phyloP scores from a whole-genome alignment of 2,113 vertebrate species.

The Rafetus swinhoei region DNA sequence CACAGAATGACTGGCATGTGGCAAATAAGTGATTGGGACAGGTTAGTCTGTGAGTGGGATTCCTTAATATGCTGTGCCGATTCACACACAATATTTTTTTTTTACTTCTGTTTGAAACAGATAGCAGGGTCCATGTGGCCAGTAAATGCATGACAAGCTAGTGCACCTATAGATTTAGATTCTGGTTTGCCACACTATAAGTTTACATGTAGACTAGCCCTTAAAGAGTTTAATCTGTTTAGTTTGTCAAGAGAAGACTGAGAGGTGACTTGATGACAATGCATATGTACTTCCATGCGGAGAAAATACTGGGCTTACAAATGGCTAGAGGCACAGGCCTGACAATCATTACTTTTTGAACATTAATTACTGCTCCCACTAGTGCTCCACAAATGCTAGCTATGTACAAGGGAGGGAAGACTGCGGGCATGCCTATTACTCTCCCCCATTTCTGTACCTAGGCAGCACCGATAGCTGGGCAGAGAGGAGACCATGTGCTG shows the following conservation, averaged over 20 bases:
- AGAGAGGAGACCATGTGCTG: rapidly evolving
- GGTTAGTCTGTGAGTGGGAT: background rate
- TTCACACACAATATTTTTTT: background rate
- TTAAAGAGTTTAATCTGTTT: background rate
- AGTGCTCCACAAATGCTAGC: background rate
- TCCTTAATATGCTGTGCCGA: background rate
- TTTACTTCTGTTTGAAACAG: background rate
- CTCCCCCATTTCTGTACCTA: background rate
- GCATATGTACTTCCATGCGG: background rate
- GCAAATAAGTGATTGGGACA: background rate
- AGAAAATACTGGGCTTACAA: background rate
- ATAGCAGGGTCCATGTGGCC: background rate
- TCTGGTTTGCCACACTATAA: background rate
- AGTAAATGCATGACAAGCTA: background rate
- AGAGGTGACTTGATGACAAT: background rate
- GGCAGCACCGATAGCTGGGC: background rate
- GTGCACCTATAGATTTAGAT: background rate
- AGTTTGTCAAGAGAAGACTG: background rate
- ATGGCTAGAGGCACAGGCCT: background rate
- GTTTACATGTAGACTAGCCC: background rate
- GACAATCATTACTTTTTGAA: background rate
- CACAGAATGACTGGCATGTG: background rate
- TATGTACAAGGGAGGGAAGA: background rate
- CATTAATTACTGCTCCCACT: background rate
- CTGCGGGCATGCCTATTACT: background rate